A percentile compares a stretch with the other conserved stretches of the same genome.
Evolutionary conservation across 2,113 vertebrate species (phyloP).

Genomic region (Eulacestoma nigropectus): DNA sequence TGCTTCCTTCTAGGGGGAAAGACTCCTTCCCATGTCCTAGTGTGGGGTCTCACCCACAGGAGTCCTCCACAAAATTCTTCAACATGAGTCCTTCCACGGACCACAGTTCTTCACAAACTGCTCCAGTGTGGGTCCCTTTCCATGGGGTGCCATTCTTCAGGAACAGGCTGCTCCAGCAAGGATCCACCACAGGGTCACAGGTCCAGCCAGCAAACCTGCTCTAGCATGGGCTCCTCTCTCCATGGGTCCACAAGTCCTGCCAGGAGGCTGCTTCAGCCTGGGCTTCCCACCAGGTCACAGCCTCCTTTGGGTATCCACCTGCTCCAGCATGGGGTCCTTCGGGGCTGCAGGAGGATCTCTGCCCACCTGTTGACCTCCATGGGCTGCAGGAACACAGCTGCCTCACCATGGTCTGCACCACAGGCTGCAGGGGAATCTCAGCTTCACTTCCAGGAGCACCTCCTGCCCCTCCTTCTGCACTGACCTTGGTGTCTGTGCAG

Average conservation of each 20-base stretch:
- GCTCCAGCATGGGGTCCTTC: background rate
- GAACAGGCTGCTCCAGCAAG: background rate
- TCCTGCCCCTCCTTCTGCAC: background rate
- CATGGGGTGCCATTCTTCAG: background rate
- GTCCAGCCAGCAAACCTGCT: background rate
- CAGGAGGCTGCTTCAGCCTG: background rate
- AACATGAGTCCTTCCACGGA: background rate
- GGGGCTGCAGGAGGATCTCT: background rate
- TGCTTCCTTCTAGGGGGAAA: background rate
- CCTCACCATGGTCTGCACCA: background rate
- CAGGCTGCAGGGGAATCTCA: background rate
- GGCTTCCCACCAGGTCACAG: background rate
- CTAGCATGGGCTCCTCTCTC: background rate
- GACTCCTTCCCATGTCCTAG: background rate
- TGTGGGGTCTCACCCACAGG: background rate
- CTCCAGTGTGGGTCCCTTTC: background rate
- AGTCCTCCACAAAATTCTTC: background rate
- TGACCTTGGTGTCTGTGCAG: background rate
- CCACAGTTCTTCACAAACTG: background rate
- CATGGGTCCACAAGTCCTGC: background rate
- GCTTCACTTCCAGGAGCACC: background rate
- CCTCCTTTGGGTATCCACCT: background rate
- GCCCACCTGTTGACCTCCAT: accelerated
- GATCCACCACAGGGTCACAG: background rate
- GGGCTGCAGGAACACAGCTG: background rate